phyloP scores from a whole-genome alignment of 2,797 vertebrate genomes.

The Gymnothorax reevesii region DNA sequence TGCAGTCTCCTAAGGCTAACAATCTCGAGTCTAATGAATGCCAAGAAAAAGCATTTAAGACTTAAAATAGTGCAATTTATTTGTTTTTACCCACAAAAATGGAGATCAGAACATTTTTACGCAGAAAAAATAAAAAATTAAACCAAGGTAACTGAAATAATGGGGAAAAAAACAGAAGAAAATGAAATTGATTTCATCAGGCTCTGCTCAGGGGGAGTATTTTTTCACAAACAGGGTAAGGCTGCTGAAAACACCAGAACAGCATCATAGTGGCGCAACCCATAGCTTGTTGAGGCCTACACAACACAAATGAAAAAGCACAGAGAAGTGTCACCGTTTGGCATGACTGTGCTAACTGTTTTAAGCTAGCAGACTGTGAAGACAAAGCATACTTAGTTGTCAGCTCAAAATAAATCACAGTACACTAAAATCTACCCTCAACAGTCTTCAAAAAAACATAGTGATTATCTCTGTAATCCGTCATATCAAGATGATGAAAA shows the following conservation, averaged over 20 bases:
- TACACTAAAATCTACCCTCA: too few relatives aligned
- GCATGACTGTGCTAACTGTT: too few relatives aligned
- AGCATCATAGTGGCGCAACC: too few relatives aligned
- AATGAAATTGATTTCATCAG: not conserved
- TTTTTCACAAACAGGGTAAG: not conserved
- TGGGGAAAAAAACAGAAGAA: not conserved
- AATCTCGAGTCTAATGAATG: not conserved
- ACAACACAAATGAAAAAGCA: too few relatives aligned
- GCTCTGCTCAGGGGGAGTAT: not conserved
- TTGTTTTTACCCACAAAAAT: not conserved
- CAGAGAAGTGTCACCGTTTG: too few relatives aligned
- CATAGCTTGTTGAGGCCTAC: too few relatives aligned
- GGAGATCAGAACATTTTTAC: not conserved
- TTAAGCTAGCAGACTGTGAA: too few relatives aligned
- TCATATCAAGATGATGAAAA: too few relatives aligned
- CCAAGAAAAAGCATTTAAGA: not conserved
- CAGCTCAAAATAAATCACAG: too few relatives aligned
- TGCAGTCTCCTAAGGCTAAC: not conserved
- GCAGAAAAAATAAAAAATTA: not conserved
- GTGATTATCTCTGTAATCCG: too few relatives aligned
- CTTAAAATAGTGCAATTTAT: not conserved
- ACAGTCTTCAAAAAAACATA: too few relatives aligned
- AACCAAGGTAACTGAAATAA: not conserved
- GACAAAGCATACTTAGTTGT: too few relatives aligned
- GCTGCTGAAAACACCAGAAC: not conserved